These are phyloP conservation scores for Sinocyclocheilus anshuiensis DNA, from an alignment of 2,113 vertebrate genomes.

Conservation along the genomic window DNA sequence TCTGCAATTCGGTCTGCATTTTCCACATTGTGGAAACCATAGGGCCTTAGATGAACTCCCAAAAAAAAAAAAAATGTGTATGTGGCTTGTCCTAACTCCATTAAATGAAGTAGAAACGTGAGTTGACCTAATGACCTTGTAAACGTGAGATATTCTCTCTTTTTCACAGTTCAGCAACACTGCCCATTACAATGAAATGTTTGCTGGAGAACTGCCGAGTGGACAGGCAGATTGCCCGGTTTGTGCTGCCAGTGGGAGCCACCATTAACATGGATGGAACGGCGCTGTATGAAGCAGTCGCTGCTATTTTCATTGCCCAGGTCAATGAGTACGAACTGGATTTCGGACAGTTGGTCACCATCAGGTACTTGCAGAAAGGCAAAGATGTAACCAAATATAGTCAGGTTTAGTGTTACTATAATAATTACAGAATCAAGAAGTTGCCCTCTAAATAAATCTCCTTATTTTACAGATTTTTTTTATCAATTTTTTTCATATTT, in stretches of 20 bases:
- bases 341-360: slow-evolving; percentile 86
- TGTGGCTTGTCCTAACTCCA: not conserved
- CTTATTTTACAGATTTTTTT: no score
- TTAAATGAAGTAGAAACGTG: not conserved
- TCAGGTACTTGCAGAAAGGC: slow-evolving; percentile 75
- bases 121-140: not conserved
- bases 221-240: slow-evolving; percentile 83
- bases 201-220: slow-evolving; percentile 86
- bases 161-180: slow-evolving; percentile 81
- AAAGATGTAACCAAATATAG: not conserved
- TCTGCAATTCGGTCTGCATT: no score
- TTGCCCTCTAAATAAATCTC: not conserved
- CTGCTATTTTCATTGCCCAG: slow-evolving; percentile 89
- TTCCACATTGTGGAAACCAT: no score
- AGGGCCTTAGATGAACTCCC: not conserved
- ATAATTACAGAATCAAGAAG: not conserved
- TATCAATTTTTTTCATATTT: no score
- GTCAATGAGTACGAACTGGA: slow-evolving; percentile 88
- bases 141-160: not conserved
- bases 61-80: not conserved
- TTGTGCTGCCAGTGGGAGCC: slow-evolving; percentile 85
- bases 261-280: slow-evolving; percentile 93
- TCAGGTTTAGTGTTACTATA: no score
- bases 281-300: slow-evolving; percentile 85
- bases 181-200: slow-evolving; percentile 91